Evolutionary conservation across 2,888 invertebrate genomes (phyloP), one percentile per base, ranked within the genome.

Genomic region (Platerodrilus igneus): DNA sequence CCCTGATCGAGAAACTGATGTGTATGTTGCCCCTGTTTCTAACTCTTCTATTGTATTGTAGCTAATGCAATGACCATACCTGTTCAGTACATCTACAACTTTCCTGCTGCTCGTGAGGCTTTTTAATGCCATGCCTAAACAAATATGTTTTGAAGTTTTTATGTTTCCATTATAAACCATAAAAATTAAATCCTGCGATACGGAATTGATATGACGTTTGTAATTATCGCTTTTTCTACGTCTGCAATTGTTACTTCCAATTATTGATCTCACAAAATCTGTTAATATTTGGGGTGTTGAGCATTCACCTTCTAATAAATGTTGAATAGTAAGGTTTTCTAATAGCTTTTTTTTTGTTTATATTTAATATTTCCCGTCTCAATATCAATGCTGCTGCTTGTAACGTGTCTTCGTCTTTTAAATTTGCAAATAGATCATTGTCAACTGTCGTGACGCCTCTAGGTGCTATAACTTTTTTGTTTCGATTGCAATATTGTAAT

Each of bases 61-160:
- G 31, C 52, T 53, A 18, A 48, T 48, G 23, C 56, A 59, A 45
- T 62, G 60, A 15, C 62, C 58, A 35, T 53, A 59, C 45, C 41
- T 52, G 43, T 62, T 59, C 2, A 61, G 18, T 28, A 60, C 51
- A 11, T 56, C 45, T 10, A 59, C 37, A 30, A 57, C 36, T 42
- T 58, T 54, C 39, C 50, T 33, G 37, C 52, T 53, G 31, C 51
- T 57, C 8, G 54, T 55, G 14, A 60, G 32, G 39, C 55, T 55
- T 44, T 60, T 62, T 25, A 62, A 37, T 29, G 58, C 39, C 39
- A 60, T 47, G 2, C 59, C 59, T 4, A 63, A 47, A 19, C 42
- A 51, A 17, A 58, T 41, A 23, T 56, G 56, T 37, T 57, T 57
- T 13, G 47, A 39, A 4, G 53, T 51, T 46, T 56, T 56, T 5